Evolutionary conservation across 2,888 invertebrate species (phyloP).

Genomic region (Pseudococcus longispinus): DNA sequence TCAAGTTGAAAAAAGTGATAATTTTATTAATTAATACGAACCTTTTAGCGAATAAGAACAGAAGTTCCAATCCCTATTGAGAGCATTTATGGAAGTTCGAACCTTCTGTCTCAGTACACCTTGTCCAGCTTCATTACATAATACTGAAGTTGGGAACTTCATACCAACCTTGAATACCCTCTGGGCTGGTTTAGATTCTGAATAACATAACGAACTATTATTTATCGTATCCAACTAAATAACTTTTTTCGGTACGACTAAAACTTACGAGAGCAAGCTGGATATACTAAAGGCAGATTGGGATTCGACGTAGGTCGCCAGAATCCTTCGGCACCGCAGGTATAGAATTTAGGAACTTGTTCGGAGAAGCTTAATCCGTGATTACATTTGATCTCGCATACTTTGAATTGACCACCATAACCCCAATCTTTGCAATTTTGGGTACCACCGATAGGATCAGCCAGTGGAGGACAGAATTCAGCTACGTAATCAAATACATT

Average conservation of each 20-base stretch:
- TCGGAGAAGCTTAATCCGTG: conserved; percentile 88
- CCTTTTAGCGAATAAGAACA: conserved; percentile 90
- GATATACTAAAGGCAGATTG: conserved; percentile 81
- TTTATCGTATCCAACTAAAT: too few relatives aligned
- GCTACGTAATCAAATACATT: conserved; percentile 66
- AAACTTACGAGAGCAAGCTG: conserved; percentile 84
- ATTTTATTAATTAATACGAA: conserved; percentile 61
- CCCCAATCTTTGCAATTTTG: conserved; percentile 96
- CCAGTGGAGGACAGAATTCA: conserved; percentile 88
- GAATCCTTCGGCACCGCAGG: conserved; percentile 97
- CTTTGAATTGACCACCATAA: conserved; percentile 93
- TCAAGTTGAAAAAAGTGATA: not conserved
- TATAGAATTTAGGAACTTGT: conserved; percentile 94
- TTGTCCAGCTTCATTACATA: conserved; percentile 94
- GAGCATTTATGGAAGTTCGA: conserved; percentile 83
- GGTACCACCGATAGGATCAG: conserved; percentile 89
- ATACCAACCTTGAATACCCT: conserved; percentile 91
- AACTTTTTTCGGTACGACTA: too few relatives aligned
- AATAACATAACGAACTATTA: conserved; percentile 60
- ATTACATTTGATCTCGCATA: conserved; percentile 90
- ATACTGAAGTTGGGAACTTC: conserved; percentile 94
- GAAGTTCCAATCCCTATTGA: conserved; percentile 96
- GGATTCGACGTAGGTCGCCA: conserved; percentile 91
- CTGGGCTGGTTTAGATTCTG: conserved; percentile 88
- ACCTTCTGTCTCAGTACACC: conserved; percentile 89